Evolutionary conservation across 1,140 invertebrate genomes (phyloP), one percentile per base, ranked within the genome.

Genomic region (Ladona fulva): DNA sequence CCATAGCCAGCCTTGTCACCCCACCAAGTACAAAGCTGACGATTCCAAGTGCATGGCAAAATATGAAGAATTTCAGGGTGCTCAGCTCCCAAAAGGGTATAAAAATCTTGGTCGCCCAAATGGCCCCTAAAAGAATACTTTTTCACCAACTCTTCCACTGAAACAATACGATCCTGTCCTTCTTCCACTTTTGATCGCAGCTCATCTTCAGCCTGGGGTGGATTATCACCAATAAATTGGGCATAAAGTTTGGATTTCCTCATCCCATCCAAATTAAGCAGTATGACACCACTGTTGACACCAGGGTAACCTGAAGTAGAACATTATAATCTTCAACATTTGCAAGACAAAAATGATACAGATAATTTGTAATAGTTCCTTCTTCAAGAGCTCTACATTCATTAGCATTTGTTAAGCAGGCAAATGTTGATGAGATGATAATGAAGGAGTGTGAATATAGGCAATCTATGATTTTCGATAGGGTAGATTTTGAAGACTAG

Each of bases 31-130:
- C 94, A 95, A 74, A 96, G 84, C 82, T 96, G 94, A 74, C 93
- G 86, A 82, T 96, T 96, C 91, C 94, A 95, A 11, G 88, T 89
- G 84, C 94, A 96, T 74, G 93, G 91, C 24, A 96, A 83, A 24
- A 89, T 88, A 82, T 94, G 90, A 81, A 96, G 92, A 24, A 95
- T 83, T 79, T 93, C 86, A 6, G 91, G 91, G 81, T 91, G 86
- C 81, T 95, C 93, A 82, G 92, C 87, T 29, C 88, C 88, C 8
- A 95, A 80, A 25, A 96, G 82, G 0, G 94, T 94, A 82, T 93
- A 96, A 84, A 94, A 95, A 85, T 96, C 94, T 85, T 96, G 94
- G 85, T 95, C 94, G 5, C 94, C 94, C 24, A 96, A 86, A 84
- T 96, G 93, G 11, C 94, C 94, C 85, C 88, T 89, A 80, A 91